These are phyloP conservation scores for Fabriciana adippe DNA, from an alignment of 2,888 invertebrate genomes.

Conservation along the genomic window DNA sequence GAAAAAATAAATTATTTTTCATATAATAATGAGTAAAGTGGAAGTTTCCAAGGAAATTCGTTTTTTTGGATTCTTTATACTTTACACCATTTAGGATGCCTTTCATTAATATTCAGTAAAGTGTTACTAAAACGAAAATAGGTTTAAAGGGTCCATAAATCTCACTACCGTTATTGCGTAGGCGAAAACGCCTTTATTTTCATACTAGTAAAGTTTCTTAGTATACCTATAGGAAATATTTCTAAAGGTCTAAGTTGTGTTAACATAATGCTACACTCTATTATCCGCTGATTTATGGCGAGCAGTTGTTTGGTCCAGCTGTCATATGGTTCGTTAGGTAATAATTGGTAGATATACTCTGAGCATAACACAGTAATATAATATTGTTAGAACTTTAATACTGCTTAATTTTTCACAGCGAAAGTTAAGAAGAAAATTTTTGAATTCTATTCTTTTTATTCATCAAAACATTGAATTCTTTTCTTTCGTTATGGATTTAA, in stretches of 20 bases:
- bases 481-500: too few relatives aligned
- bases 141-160: conserved; percentile 42
- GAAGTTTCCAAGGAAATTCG: neutral
- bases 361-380: conserved; percentile 1
- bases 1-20: neutral
- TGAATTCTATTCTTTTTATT: too few relatives aligned
- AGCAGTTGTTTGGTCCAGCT: conserved; percentile 38
- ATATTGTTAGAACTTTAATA: neutral
- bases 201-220: conserved; percentile 37
- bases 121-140: conserved; percentile 46
- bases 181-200: conserved; percentile 42
- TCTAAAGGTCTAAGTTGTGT: conserved; percentile 53
- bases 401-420: neutral
- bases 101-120: conserved; percentile 50
- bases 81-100: conserved; percentile 29
- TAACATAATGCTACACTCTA: conserved; percentile 53
- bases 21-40: neutral
- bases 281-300: conserved; percentile 56
- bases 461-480: too few relatives aligned
- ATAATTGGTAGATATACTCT: conserved; percentile 35
- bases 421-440: too few relatives aligned
- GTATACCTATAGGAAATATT: conserved; percentile 36
- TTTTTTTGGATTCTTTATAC: conserved; percentile 1
- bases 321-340: conserved; percentile 43
- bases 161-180: conserved; percentile 24